Base-by-base conservation (phyloP, 2,113 vertebrate species). In the Chlamydotis undulata region DNA sequence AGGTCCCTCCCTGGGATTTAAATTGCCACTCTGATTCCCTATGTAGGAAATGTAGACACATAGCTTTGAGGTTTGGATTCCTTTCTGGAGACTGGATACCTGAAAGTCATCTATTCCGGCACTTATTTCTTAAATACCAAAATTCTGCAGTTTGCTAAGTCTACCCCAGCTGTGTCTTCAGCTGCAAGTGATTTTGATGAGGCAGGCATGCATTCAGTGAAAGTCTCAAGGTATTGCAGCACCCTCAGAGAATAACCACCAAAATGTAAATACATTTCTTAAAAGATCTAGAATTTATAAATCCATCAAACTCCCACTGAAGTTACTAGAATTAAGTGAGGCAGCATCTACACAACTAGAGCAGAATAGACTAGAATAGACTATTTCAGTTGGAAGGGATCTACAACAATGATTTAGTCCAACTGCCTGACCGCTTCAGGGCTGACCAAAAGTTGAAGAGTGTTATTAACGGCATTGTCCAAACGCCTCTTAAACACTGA, bases 41-140 rank as follows among this genome's bases (percentile, higher is more conserved):
- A 15, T 12, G 16, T 1, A 56, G 14, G 9, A 86, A 78, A 67
- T 7, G 4, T 6, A 65, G 45, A 45, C 39, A 35, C 0, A 1
- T 4, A 79, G 50, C 12, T 87, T 52, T 74, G 31, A 68, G 43
- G 12, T n/a, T 73, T 81, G 43, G 22, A 28, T 57, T 90, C 28
- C 43, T 52, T 55, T 61, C 65, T 56, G 39, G 45, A 82, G 50
- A 55, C 11, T 12, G 8, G 13, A 63, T 37, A 55, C 9, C 14
- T 56, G 12, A 55, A 77, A 88, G 60, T 23, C 16, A 49, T 37
- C 17, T 2, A 8, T 83, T 85, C 33, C 1, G 1, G 9, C 9
- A 2, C 5, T 75, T 33, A 41, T 11, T 60, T 81, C 21, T 64
- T 45, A 70, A 69, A 74, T 41, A 74, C 3, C 4, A 26, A 57